A percentile compares a stretch with the other conserved stretches of the same genome.
These are phyloP conservation scores for Thyatira batis DNA, from an alignment of 2,888 invertebrate genomes.

Conservation along the genomic window DNA sequence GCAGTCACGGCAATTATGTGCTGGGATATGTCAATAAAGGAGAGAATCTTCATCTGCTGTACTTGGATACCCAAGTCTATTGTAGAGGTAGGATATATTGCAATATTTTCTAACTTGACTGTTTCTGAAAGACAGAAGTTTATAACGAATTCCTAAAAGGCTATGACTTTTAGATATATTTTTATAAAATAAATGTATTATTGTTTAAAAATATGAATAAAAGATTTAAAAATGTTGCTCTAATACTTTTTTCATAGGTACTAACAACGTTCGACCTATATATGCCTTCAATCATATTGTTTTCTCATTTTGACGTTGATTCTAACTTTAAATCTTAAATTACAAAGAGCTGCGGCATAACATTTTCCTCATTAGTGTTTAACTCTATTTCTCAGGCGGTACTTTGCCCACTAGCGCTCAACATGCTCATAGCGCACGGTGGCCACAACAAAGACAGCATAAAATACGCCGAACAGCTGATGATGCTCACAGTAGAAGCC, in stretches of 20 bases:
- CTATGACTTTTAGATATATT: too few species aligned
- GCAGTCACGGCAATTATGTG: constrained; percentile 54
- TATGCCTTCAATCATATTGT: too few species aligned
- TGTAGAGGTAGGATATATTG: too few species aligned
- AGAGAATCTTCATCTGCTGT: constrained; percentile 84
- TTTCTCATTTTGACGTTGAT: too few species aligned
- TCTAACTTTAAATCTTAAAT: background rate
- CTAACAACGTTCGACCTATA: too few species aligned
- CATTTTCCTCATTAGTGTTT: background rate
- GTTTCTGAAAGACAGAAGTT: too few species aligned
- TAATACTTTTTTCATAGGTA: too few species aligned
- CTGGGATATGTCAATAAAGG: constrained; percentile 77
- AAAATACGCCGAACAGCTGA: constrained; percentile 54
- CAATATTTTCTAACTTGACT: too few species aligned
- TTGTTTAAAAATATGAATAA: too few species aligned
- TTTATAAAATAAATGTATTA: too few species aligned
- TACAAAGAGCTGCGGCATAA: background rate
- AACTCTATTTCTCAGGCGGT: constrained; percentile 73
- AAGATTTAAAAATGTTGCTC: too few species aligned
- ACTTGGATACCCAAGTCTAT: constrained; percentile 88
- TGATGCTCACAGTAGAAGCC: constrained; percentile 59
- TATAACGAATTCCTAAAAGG: too few species aligned
- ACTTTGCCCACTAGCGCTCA: constrained; percentile 79
- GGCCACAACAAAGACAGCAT: constrained; percentile 36
- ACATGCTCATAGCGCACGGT: constrained; percentile 51